Base-by-base conservation (phyloP, 1,140 invertebrate species). In the Apis florea region DNA sequence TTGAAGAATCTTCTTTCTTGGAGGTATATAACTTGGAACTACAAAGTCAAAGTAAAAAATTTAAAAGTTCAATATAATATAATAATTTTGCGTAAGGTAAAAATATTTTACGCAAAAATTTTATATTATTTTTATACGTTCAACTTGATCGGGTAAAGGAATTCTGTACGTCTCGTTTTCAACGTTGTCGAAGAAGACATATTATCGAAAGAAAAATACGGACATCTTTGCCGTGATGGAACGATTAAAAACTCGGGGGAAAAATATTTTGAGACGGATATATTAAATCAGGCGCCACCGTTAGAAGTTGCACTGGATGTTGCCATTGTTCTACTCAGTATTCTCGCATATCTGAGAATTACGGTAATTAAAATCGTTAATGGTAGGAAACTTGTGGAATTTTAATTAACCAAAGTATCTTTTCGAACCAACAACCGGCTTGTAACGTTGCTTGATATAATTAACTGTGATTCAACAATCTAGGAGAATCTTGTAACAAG, bases 361-460 rank as follows among this genome's bases (percentile, higher is more conserved):
- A 56, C 59, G n/a, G 15, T 72, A 79, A 79, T 73, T 72, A 66
- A 73, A 79, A 61, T 73, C 8, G 51, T 54, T 73, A 79, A 79
- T 56, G 49, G 53, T 54, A 47, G 13, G 21, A 64, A 64, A 51
- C 26, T 53, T 47, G 69, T 26, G 69, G 47, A 73, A n/a, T n/a
- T 73, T 78, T 79, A 53, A 79, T 73, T 66, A 79, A 73, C 40
- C 40, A 21, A 56, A 56, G 49, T 47, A 63, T 61, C 26, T 64
- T 47, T 63, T 31, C 15, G 26, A 13, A 12, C 59, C 5, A 24
- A 40, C 21, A 31, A 24, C 19, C 24, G 5, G 10, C 8, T n/a
- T 40, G 10, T 31, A 61, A 61, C 13, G 6, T 6, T 21, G 49
- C 24, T 21, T 15, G 26, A 17, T 64, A 47, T 8, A 21, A 68